Evolutionary conservation across 2,797 vertebrate genomes (phyloP).

Genomic region (Anas georgica): DNA sequence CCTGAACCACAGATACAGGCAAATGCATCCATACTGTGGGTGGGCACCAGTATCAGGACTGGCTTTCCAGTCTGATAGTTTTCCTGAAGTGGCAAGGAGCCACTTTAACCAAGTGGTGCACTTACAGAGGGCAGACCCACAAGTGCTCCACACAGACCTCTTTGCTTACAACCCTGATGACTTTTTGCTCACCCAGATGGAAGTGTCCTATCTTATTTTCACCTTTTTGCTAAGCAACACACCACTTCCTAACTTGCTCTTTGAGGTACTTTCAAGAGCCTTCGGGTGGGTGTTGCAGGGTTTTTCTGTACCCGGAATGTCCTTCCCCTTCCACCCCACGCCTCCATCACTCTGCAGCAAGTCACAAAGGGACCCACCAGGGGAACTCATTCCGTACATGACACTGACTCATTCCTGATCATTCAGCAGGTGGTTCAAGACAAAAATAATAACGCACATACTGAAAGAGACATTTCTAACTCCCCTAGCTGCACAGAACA

Average conservation of each 20-base stretch:
- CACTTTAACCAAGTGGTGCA: neutral
- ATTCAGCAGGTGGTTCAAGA: neutral
- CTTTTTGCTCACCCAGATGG: neutral
- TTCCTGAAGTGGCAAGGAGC: neutral
- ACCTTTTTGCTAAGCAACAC: neutral
- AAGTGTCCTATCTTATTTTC: neutral
- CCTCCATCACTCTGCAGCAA: neutral
- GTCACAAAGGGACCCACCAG: neutral
- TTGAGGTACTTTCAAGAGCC: neutral
- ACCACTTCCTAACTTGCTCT: neutral
- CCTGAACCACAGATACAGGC: neutral
- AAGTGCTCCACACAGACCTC: neutral
- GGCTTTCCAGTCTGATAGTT: neutral
- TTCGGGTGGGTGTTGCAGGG: neutral
- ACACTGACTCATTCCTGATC: neutral
- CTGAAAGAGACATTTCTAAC: neutral
- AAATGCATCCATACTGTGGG: accelerated
- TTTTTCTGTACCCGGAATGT: neutral
- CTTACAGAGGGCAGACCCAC: neutral
- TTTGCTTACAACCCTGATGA: accelerated
- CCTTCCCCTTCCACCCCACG: neutral
- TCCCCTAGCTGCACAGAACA: neutral
- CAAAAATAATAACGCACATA: neutral
- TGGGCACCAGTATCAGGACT: accelerated
- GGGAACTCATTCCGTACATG: neutral